phyloP scores from a whole-genome alignment of 2,888 invertebrate genomes.

The Lacanobia wlatinum region DNA sequence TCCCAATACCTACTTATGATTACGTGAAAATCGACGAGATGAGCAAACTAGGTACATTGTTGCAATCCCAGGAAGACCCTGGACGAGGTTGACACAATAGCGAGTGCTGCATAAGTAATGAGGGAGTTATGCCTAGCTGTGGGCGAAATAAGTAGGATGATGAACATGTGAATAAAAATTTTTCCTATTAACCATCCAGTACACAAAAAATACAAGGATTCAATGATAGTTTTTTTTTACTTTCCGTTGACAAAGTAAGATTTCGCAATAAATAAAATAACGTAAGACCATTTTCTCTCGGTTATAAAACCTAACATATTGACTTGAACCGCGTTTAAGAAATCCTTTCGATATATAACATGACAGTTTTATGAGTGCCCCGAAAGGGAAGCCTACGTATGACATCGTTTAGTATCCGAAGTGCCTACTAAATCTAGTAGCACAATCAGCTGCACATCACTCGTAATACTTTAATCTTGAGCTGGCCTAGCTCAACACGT shows the following conservation, averaged over 20 bases:
- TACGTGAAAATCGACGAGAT: too few relatives aligned
- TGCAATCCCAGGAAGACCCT: too few relatives aligned
- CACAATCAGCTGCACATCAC: not conserved
- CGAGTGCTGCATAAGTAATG: too few relatives aligned
- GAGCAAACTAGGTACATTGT: too few relatives aligned
- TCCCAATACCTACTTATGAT: too few relatives aligned
- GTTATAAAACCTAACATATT: slow-evolving; percentile 34
- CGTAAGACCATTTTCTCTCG: not conserved
- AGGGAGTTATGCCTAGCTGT: too few relatives aligned
- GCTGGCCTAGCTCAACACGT: too few relatives aligned
- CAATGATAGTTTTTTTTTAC: not conserved
- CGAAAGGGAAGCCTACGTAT: slow-evolving; percentile 16
- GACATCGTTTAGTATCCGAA: slow-evolving; percentile 20
- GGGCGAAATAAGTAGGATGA: too few relatives aligned
- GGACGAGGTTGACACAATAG: too few relatives aligned
- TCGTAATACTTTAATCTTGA: not conserved
- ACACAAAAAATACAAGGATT: not conserved
- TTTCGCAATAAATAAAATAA: not conserved
- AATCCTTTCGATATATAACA: slow-evolving; percentile 12
- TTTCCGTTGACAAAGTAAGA: not conserved
- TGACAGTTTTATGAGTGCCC: slow-evolving; percentile 28
- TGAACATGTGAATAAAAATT: too few relatives aligned
- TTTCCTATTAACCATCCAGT: not conserved
- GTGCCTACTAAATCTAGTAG: slow-evolving; percentile 18
- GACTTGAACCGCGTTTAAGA: not conserved